Evolutionary conservation across 1,140 invertebrate genomes (phyloP).

Genomic region (Trichogramma pretiosum): DNA sequence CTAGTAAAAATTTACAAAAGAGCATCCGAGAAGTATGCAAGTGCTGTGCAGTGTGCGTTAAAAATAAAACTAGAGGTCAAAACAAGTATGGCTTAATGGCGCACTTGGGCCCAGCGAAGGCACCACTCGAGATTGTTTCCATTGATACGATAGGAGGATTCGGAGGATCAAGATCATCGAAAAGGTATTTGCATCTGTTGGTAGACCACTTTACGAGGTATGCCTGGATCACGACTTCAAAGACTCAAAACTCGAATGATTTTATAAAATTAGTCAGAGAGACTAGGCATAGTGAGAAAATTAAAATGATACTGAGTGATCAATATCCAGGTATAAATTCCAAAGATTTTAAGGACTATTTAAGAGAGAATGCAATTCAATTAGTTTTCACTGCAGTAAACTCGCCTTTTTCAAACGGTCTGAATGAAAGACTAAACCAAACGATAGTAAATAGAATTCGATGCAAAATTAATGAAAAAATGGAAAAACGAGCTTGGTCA

Average conservation of each 20-base stretch:
- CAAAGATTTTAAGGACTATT: background rate
- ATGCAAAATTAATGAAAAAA: slow-evolving; percentile 1
- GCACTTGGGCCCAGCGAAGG: background rate
- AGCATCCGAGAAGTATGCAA: background rate
- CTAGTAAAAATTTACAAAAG: background rate
- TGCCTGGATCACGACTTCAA: background rate
- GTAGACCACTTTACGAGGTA: too few species aligned
- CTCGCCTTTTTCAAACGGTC: too few species aligned
- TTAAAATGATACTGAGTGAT: background rate
- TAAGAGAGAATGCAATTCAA: background rate
- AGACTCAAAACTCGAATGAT: background rate
- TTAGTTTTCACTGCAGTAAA: slow-evolving; percentile 2
- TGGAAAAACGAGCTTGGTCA: background rate
- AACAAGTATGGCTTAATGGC: background rate
- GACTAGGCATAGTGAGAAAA: background rate
- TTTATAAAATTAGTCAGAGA: background rate
- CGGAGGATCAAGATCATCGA: background rate
- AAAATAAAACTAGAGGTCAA: too few species aligned
- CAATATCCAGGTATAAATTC: too few species aligned
- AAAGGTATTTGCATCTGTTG: slow-evolving; percentile 4
- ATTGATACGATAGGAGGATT: background rate
- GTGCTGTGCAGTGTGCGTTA: background rate
- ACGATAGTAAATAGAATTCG: background rate
- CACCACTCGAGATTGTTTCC: slow-evolving; percentile 1
- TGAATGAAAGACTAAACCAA: too few species aligned